Percentiles rank a stretch among this genome's conserved stretches.
These are phyloP conservation scores for Linurgus olivaceus DNA, from an alignment of 2,797 vertebrate genomes.

Conservation along the genomic window DNA sequence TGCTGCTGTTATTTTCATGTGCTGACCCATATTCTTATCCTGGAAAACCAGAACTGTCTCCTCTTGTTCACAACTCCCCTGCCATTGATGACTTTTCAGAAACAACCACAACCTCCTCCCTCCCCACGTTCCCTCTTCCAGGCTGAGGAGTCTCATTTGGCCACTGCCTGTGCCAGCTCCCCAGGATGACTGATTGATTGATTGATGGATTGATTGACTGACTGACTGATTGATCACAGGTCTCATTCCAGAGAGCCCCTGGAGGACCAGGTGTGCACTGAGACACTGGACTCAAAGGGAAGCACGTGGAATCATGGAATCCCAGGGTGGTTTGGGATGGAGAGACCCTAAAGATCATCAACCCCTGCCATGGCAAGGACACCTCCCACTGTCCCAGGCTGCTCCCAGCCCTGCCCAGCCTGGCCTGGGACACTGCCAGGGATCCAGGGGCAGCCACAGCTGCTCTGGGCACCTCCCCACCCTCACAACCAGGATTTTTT, in stretches of 20 bases:
- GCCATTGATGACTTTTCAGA: background rate
- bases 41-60: background rate
- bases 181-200: accelerated
- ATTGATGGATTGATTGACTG: too few relatives aligned
- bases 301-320: background rate
- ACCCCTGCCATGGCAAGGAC: background rate
- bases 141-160: accelerated
- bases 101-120: background rate
- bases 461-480: background rate
- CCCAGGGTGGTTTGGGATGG: background rate
- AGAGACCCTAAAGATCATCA: background rate
- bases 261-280: background rate
- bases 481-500: accelerated
- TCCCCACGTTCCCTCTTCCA: background rate
- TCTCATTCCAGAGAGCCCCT: background rate
- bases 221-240: background rate
- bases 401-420: background rate
- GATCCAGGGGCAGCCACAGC: background rate
- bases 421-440: background rate
- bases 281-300: accelerated
- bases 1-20: background rate
- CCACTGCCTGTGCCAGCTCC: accelerated
- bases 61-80: background rate
- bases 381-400: accelerated
- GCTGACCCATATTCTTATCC: background rate